phyloP scores from a whole-genome alignment of 1,140 invertebrate species.

The Polyergus mexicanus region DNA sequence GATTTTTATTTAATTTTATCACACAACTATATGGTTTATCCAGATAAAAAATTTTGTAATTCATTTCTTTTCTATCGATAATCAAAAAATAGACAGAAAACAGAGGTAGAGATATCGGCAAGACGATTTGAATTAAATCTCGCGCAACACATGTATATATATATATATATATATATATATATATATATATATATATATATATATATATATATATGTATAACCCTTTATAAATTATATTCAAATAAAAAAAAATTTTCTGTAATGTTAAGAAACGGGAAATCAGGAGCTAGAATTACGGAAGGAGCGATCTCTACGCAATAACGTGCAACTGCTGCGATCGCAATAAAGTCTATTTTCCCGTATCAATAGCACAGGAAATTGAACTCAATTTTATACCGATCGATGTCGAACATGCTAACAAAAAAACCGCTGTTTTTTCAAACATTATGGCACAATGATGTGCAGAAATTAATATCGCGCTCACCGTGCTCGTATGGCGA shows the following conservation, averaged over 20 bases:
- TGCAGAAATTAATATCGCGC: neutral
- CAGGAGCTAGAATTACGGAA: neutral
- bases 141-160: neutral
- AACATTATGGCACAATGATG: neutral
- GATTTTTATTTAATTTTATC: neutral
- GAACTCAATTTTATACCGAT: neutral
- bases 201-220: too few species aligned
- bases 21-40: neutral
- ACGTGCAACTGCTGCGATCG: neutral
- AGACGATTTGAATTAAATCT: conserved; percentile 26
- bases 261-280: neutral
- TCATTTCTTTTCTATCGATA: neutral
- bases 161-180: too few species aligned
- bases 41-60: neutral
- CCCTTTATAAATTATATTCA: neutral
- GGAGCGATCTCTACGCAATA: neutral
- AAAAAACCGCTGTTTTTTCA: neutral
- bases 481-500: conserved; percentile 99
- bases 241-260: neutral
- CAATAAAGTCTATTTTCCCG: neutral
- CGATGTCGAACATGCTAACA: neutral
- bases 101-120: neutral
- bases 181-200: neutral
- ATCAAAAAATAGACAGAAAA: neutral
- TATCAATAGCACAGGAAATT: neutral